Base-by-base conservation (phyloP, 2,888 invertebrate species). In the Vandiemenella viatica region DNA sequence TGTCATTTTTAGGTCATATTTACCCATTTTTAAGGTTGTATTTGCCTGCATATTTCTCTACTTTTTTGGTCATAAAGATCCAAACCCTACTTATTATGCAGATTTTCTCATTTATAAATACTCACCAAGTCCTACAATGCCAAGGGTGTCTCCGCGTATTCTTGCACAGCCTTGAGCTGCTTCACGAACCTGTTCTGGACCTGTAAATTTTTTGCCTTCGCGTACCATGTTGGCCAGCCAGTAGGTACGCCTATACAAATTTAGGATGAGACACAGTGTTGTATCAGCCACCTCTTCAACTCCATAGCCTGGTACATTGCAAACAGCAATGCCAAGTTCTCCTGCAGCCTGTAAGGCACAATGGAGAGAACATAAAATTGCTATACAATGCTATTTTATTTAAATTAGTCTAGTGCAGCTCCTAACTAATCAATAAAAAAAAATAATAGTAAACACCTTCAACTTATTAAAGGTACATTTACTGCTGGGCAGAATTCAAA, bases 211-310 rank as follows among this genome's bases (percentile, higher is more conserved):
- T 72, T 96, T 96, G 59, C 96, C 96, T 67, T 96, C 96, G 60
- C 91, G 81, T 61, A 93, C 92, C 90, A 93, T 91, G 68, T 95
- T 96, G 61, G 96, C 96, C 65, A 97, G 76, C 97, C 96, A 98
- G 71, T 90, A 96, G 60, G 98, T 98, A 74, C 97, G 87, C 68
- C 98, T 84, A 72, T 98, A 99, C 62, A 99, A 78, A 76, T 97
- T 98, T 66, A 99, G 77, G 69, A 99, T 96, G 70, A 98, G 85
- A 75, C 96, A 97, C 72, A 99, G 75, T 55, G 98, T 97, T 62
- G 96, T 95, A 73, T 99, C 98, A 52, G 98, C 98, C 60, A 89
- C 93, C 73, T 99, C 98, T 70, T 98, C 98, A 47, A 96, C 92
- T 60, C 93, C 97, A 71, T 95, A 97, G 53, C 96, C 97, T 57